Percentiles rank a stretch among this genome's conserved stretches.
phyloP scores from a whole-genome alignment of 2,797 vertebrate genomes.

The Gymnothorax javanicus region DNA sequence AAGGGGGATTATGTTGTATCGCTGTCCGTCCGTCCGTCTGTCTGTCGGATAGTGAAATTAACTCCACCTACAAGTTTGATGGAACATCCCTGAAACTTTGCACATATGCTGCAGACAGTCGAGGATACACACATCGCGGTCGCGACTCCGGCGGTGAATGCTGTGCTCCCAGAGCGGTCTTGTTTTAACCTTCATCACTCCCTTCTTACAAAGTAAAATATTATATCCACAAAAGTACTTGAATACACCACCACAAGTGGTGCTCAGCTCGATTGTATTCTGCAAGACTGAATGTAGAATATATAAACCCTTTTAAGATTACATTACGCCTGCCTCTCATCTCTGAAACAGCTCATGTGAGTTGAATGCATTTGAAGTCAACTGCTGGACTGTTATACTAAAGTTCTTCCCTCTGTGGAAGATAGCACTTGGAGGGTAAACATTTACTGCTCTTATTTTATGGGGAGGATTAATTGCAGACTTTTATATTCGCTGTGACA shows the following conservation, averaged over 20 bases:
- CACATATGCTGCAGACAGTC: no score
- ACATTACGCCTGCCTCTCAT: neutral
- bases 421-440: neutral
- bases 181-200: neutral
- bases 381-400: neutral
- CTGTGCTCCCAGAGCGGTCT: no score
- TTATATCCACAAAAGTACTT: slow-evolving; percentile 17
- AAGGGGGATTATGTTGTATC: no score
- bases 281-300: slow-evolving; percentile 17
- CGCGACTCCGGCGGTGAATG: no score
- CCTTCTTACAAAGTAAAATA: neutral
- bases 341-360: slow-evolving; percentile 7
- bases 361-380: neutral
- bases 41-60: no score
- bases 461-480: slow-evolving; percentile 11
- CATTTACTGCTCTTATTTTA: slow-evolving; percentile 17
- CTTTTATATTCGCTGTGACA: slow-evolving; percentile 6
- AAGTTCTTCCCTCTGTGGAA: neutral
- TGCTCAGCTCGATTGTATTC: neutral
- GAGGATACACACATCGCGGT: no score
- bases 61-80: no score
- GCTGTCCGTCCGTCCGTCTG: no score
- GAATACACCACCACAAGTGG: slow-evolving; percentile 20
- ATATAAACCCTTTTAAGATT: neutral
- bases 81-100: no score